Evolutionary conservation across 2,797 vertebrate genomes (phyloP).

Genomic region (Clarias laeviceps): DNA sequence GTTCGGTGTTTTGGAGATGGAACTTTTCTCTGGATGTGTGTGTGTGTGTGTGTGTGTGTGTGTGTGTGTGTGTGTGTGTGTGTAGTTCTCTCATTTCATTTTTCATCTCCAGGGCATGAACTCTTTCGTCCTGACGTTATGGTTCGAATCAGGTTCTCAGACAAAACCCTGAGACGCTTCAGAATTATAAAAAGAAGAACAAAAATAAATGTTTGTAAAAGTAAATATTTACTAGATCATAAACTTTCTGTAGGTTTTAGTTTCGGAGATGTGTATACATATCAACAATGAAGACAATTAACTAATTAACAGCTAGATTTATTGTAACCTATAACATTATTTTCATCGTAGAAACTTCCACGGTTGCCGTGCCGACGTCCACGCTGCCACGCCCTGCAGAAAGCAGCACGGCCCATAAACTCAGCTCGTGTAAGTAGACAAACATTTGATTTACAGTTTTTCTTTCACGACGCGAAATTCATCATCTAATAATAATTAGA

Average conservation of each 20-base stretch:
- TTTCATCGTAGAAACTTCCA: slow-evolving; percentile 70
- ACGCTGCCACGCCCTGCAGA: slow-evolving; percentile 68
- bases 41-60: background rate
- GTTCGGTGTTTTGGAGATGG: slow-evolving; percentile 12
- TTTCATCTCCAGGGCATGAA: slow-evolving; percentile 7
- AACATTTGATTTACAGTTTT: background rate
- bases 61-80: background rate
- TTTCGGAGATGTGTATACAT: background rate
- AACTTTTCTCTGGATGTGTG: background rate
- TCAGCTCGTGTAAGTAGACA: slow-evolving; percentile 66
- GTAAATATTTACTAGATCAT: background rate
- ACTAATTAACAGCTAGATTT: background rate
- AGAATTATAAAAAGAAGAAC: no score
- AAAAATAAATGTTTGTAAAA: background rate
- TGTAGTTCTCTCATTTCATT: slow-evolving; percentile 3
- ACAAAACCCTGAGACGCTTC: background rate
- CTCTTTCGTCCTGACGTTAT: slow-evolving; percentile 31
- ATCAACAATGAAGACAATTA: background rate
- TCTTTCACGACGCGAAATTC: background rate
- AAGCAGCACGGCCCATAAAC: slow-evolving; percentile 82
- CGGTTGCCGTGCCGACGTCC: background rate
- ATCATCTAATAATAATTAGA: background rate
- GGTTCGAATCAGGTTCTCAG: background rate
- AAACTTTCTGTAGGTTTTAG: background rate
- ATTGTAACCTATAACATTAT: background rate